Conservation (phyloP, 2,113 vertebrate species). For the Morone chrysops region DNA sequence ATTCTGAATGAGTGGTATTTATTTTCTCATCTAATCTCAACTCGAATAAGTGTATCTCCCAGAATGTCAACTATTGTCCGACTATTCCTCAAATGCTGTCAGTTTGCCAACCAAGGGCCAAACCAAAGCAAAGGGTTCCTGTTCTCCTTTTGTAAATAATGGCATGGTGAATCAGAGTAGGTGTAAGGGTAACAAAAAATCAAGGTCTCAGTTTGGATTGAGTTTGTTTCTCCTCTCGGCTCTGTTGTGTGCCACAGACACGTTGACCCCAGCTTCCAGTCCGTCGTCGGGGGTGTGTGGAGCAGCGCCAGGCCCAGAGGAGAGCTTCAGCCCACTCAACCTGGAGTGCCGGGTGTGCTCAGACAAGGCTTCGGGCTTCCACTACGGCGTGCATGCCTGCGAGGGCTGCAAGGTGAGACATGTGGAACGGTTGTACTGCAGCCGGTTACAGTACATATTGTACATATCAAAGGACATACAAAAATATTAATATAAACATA, state of each 20-base stretch:
- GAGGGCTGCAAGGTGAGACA: conserved; percentile 97
- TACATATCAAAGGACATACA: neutral
- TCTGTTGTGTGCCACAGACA: conserved; percentile 81
- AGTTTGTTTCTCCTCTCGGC: neutral
- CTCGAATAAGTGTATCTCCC: neutral
- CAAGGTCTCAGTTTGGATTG: neutral
- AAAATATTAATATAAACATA: neutral
- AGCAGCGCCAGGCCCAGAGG: conserved; percentile 73
- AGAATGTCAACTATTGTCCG: neutral
- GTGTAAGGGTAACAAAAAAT: neutral
- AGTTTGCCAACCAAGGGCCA: neutral
- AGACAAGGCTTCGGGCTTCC: conserved; percentile 97
- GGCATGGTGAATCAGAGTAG: too few species aligned
- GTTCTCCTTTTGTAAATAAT: too few species aligned
- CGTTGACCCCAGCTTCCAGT: conserved; percentile 93
- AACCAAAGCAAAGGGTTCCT: too few species aligned
- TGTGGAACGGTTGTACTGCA: neutral
- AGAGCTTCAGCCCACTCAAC: conserved; percentile 81
- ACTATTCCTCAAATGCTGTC: too few species aligned
- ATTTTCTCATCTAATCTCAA: neutral
- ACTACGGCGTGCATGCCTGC: conserved; percentile 98
- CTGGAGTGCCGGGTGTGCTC: conserved; percentile 96
- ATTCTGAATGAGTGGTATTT: neutral
- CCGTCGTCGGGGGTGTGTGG: conserved; percentile 87
- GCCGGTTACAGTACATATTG: neutral